Base-by-base conservation (phyloP, 2,797 vertebrate genomes). In the Gadopsis bispinosus region DNA sequence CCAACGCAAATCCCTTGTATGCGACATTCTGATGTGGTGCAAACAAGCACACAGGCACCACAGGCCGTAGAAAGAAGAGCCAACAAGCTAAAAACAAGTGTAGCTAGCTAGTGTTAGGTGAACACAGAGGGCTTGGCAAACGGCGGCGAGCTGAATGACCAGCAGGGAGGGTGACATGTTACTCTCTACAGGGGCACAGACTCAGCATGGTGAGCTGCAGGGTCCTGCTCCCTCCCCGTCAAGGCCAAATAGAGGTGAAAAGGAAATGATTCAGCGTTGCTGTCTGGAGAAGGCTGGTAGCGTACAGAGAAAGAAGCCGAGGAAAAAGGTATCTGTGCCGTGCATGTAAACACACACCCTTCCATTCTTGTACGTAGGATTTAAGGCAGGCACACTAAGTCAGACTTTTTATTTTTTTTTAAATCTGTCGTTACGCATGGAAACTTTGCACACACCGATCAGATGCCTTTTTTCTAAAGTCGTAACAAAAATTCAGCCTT, bases 211-310 rank as follows among this genome's bases (percentile, higher is more conserved):
- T 20, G 59, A 72, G 75, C 80, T 60, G 80, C 73, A 62, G 77
- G 81, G 66, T 62, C 67, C 54, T 50, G 47, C 58, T 70, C 59
- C 26, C 47, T 20, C 55, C 54, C 73, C 72, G 64, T 70, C 82
- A 84, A 82, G 80, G 71, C 76, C 70, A 72, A 78, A 76, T 9
- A 26, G 63, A 84, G 79, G 81, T 77, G 84, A 66, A 72, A 79
- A 82, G 60, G 63, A 29, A 84, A 84, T 80, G 64, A 80, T 82
- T 83, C 73, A 77, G 72, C 31, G 62, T 7, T 69, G 69, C 33
- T 66, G 66, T 76, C 65, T 53, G 53, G 50, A 76, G 51, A 66
- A 50, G n/a, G 64, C 78, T 66, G 54, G 14, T 55, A 35, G 55
- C 5, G 5, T 29, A 7, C 50, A 7, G 19, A 69, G 69, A 66